These are phyloP conservation scores for Pseudomyrmex cubaensis DNA, from an alignment of 1,140 invertebrate genomes.

Conservation along the genomic window DNA sequence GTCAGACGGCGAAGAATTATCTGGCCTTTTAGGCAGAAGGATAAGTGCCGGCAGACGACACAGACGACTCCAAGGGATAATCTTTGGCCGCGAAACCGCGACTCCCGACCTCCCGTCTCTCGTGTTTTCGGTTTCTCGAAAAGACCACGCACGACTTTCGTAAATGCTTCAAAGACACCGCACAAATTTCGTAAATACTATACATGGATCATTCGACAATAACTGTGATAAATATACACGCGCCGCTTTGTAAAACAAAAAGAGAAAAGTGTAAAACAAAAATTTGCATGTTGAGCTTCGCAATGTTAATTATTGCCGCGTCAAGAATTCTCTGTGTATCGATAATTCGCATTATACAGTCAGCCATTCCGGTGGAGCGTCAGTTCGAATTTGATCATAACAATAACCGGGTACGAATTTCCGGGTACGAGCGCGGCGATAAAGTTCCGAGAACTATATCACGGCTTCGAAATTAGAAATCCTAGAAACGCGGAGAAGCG, in stretches of 20 bases:
- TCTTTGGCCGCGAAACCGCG: slow-evolving; percentile 70
- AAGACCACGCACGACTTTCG: not conserved
- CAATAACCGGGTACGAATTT: slow-evolving; percentile 49
- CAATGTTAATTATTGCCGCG: not conserved
- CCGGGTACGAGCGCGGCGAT: slow-evolving; percentile 28
- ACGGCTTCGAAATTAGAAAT: slow-evolving; percentile 75
- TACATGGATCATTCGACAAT: not conserved
- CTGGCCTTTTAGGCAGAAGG: slow-evolving; percentile 68
- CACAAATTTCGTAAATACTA: not conserved
- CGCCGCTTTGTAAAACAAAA: not conserved
- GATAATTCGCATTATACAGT: slow-evolving; percentile 1
- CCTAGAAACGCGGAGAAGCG: slow-evolving; percentile 62
- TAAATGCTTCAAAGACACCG: too few relatives aligned
- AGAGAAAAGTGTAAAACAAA: not conserved
- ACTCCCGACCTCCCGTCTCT: slow-evolving; percentile 51
- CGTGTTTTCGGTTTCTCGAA: slow-evolving; percentile 34
- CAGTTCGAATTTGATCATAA: slow-evolving; percentile 50
- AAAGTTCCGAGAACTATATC: slow-evolving; percentile 66
- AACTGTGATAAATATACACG: not conserved
- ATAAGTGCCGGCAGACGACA: slow-evolving; percentile 71
- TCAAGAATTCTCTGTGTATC: slow-evolving; percentile 33
- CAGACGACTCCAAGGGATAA: slow-evolving; percentile 62
- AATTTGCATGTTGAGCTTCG: not conserved
- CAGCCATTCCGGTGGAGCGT: slow-evolving; percentile 9
- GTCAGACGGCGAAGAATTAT: slow-evolving; percentile 75